Conservation (phyloP, 2,888 invertebrate genomes). For the Diploptera punctata region DNA sequence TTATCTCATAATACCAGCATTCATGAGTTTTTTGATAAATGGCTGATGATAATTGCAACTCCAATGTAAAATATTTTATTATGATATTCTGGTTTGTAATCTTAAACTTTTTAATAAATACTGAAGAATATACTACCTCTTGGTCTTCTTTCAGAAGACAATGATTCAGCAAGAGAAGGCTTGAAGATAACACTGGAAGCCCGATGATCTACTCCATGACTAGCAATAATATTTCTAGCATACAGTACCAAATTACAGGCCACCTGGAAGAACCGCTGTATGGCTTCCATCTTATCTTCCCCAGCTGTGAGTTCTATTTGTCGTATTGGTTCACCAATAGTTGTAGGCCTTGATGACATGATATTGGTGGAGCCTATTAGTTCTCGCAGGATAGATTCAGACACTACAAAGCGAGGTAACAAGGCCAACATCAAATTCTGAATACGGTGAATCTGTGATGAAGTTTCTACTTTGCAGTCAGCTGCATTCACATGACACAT, state of each 20-base stretch:
- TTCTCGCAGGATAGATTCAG: conserved; percentile 53
- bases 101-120: too few species aligned
- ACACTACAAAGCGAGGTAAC: conserved; percentile 71
- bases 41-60: too few species aligned
- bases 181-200: conserved; percentile 62
- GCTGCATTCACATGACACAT: conserved; percentile 24
- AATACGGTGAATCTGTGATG: conserved; percentile 61
- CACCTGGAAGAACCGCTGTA: conserved; percentile 60
- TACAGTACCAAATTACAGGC: conserved; percentile 75
- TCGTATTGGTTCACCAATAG: conserved; percentile 10
- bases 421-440: conserved; percentile 78
- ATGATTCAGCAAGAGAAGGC: conserved; percentile 56
- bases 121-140: conserved; percentile 17
- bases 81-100: too few species aligned
- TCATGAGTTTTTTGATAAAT: too few species aligned
- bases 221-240: conserved; percentile 69
- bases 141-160: conserved; percentile 8
- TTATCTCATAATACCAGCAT: too few species aligned
- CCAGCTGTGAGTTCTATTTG: neutral
- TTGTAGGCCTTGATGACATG: conserved; percentile 35
- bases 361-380: conserved; percentile 50
- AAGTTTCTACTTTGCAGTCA: conserved; percentile 48
- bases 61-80: too few species aligned
- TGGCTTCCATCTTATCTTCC: conserved; percentile 29
- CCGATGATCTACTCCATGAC: conserved; percentile 60